Percentiles rank a stretch among this genome's conserved stretches.
phyloP scores from a whole-genome alignment of 2,888 invertebrate species.

The Pardosa pseudoannulata region DNA sequence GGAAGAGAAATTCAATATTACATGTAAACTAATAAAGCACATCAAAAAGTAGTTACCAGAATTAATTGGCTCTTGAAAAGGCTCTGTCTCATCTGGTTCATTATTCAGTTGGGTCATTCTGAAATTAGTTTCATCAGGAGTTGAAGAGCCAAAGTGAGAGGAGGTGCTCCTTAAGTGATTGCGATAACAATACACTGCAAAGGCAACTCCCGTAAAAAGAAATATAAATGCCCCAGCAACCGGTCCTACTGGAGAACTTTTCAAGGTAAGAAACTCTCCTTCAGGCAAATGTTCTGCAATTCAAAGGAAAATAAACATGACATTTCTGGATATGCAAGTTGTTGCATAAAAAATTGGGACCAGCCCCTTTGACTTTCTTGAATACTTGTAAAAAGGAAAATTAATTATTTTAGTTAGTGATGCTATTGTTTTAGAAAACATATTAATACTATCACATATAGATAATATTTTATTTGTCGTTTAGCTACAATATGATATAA shows the following conservation, averaged over 20 bases:
- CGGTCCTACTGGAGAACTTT: conserved; percentile 86
- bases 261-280: conserved; percentile 71
- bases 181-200: conserved; percentile 90
- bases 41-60: conserved; percentile 40
- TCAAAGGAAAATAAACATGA: not conserved
- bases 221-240: conserved; percentile 90
- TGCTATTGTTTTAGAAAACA: no score
- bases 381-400: no score
- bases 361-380: no score
- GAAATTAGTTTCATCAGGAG: conserved; percentile 77
- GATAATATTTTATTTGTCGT: no score
- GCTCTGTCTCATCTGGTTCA: conserved; percentile 78
- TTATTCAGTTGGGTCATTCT: conserved; percentile 78
- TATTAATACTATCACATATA: no score
- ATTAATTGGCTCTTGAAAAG: conserved; percentile 76
- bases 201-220: conserved; percentile 87
- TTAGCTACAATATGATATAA: no score
- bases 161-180: conserved; percentile 79
- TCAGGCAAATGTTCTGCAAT: conserved; percentile 65
- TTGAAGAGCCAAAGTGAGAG: conserved; percentile 77
- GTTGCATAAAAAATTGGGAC: no score
- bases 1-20: no score
- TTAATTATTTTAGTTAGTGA: no score
- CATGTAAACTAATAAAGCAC: no score
- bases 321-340: no score